Evolutionary conservation across 2,888 invertebrate genomes (phyloP).

Genomic region (Dioctria linearis): DNA sequence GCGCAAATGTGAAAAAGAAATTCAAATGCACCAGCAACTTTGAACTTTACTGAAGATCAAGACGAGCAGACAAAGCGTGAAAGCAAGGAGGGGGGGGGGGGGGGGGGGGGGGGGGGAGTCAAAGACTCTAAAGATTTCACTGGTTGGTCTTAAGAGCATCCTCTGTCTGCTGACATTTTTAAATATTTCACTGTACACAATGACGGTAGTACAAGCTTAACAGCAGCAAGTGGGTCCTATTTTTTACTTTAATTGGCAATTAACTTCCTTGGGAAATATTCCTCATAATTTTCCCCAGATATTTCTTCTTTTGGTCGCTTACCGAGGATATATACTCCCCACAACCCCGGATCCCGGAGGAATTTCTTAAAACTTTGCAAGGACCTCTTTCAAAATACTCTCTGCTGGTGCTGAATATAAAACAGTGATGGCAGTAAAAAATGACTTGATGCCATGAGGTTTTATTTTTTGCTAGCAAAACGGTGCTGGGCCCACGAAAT

Average conservation of each 20-base stretch:
- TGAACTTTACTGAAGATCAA: not conserved
- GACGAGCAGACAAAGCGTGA: not conserved
- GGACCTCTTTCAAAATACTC: not conserved
- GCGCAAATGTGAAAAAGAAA: not conserved
- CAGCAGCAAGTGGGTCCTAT: constrained; percentile 16
- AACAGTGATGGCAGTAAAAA: constrained; percentile 10
- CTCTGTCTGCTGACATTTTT: constrained; percentile 11
- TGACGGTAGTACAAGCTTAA: not conserved
- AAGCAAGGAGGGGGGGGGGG: not conserved
- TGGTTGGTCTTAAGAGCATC: constrained; percentile 1
- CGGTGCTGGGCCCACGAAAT: not conserved
- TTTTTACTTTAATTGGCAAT: constrained; percentile 41
- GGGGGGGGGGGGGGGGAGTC: constrained; percentile 5
- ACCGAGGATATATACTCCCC: not conserved
- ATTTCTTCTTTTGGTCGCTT: not conserved
- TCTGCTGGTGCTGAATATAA: constrained; percentile 1
- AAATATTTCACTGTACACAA: constrained; percentile 20
- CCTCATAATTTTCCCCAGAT: constrained; percentile 22
- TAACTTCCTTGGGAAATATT: constrained; percentile 16
- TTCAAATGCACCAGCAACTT: not conserved
- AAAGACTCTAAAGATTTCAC: constrained; percentile 1
- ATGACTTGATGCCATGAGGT: not conserved
- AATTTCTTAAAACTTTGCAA: constrained; percentile 36
- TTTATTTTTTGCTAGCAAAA: too few species aligned
- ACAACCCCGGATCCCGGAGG: not conserved